A percentile compares a stretch with the other conserved stretches of the same genome.
phyloP scores from a whole-genome alignment of 2,888 invertebrate species.

The Mantis religiosa region DNA sequence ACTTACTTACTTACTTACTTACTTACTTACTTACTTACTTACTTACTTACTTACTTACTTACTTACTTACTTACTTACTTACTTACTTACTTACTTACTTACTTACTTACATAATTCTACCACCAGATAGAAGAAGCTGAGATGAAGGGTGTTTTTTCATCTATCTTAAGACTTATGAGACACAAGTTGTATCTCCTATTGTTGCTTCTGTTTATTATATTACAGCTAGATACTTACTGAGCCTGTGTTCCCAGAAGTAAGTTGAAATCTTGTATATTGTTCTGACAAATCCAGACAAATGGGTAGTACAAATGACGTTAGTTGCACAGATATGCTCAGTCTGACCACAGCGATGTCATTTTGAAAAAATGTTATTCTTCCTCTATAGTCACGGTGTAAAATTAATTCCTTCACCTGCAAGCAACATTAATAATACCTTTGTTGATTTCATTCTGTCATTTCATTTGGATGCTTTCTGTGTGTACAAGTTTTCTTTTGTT shows the following conservation, averaged over 20 bases:
- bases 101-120: too few species aligned
- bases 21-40: too few species aligned
- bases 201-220: not conserved
- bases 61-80: too few species aligned
- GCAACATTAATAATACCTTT: not conserved
- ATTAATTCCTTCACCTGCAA: constrained; percentile 25
- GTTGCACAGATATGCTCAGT: constrained; percentile 32
- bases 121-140: too few species aligned
- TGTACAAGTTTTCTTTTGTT: too few species aligned
- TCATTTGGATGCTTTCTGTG: not conserved
- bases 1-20: too few species aligned
- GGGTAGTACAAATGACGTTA: constrained; percentile 33
- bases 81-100: too few species aligned
- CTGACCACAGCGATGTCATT: constrained; percentile 35
- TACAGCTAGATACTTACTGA: constrained; percentile 30
- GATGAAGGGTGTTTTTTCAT: too few species aligned
- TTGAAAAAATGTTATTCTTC: constrained; percentile 34
- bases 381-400: constrained; percentile 33
- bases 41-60: too few species aligned
- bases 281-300: constrained; percentile 37
- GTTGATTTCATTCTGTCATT: not conserved
- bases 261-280: constrained; percentile 24
- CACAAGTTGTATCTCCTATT: too few species aligned
- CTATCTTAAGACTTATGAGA: too few species aligned
- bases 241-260: constrained; percentile 38